Evolutionary conservation across 2,797 vertebrate species (phyloP), one percentile per base, ranked within the genome.

Genomic region (Enteromius anoplus): DNA sequence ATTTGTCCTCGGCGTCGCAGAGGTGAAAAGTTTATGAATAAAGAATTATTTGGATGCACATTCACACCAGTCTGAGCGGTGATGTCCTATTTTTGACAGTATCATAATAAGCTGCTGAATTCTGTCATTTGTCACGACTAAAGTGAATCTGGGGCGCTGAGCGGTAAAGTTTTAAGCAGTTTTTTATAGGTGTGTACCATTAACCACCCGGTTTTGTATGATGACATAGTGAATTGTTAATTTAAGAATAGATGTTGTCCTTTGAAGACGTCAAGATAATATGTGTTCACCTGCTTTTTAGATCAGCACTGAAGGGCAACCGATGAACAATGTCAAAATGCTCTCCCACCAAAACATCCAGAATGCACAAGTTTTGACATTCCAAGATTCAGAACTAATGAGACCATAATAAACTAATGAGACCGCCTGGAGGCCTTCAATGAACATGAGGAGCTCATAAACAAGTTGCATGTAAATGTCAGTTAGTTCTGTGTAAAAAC

Each of bases 21-120:
- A 87, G 86, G 87, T 90, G 85, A 88, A 90, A 86, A 85, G 86
- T 88, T 88, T 86, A 86, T 89, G 86, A 89, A 90, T 88, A 86
- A 89, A 86, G 85, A 86, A 89, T 85, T 88, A 85, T 87, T 90
- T 89, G 60, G 66, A 77, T 66, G 53, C 76, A 71, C 66, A 37
- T 62, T 55, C 37, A 58, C 34, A 68, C 77, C 75, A 78, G 71
- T 79, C 81, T 45, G 71, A 42, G 85, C 68, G 40, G 81, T 80
- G 80, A 85, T 87, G 81, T 81, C 85, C 88, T 84, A 81, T 55
- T 87, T 88, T 86, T 71, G 76, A 58, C 62, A 71, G 60, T 21
- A n/a, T 69, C 73, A 68, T 66, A 78, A 86, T 78, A 80, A 80
- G 76, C 51, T 64, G 62, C 69, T 78, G 76, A 83, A 76, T 86